A percentile compares a stretch with the other conserved stretches of the same genome.
Conservation (phyloP, 2,113 vertebrate genomes). For the Hemiprocne comata region DNA sequence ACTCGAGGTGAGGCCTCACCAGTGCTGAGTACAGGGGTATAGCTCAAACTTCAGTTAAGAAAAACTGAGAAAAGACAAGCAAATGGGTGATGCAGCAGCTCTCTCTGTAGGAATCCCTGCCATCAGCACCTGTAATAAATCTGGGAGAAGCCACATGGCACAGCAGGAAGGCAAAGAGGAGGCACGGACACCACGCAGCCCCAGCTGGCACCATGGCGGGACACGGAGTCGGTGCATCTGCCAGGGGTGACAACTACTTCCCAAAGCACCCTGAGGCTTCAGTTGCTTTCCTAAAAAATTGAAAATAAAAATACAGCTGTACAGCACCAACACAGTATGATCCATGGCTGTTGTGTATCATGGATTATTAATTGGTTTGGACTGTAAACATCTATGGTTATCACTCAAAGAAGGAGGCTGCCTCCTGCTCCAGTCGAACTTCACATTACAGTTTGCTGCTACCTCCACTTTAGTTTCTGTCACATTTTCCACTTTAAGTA, state of each 20-base stretch:
- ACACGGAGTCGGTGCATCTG: accelerated
- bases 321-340: accelerated
- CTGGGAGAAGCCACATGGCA: background rate
- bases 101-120: background rate
- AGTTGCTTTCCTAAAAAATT: background rate
- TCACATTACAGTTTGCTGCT: background rate
- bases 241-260: accelerated
- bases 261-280: background rate
- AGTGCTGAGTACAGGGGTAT: too few relatives aligned
- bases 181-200: accelerated
- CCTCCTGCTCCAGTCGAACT: background rate
- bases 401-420: background rate
- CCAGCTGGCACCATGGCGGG: background rate
- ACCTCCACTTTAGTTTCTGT: background rate
- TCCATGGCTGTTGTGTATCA: background rate
- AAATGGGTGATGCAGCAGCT: background rate
- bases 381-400: background rate
- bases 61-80: background rate
- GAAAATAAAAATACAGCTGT: background rate
- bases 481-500: background rate
- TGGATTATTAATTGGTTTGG: background rate
- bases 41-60: background rate
- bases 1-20: too few relatives aligned
- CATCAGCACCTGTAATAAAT: background rate
- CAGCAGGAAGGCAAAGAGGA: background rate